Base-by-base conservation (phyloP, 2,888 invertebrate genomes). In the Epirrhoe alternata region DNA sequence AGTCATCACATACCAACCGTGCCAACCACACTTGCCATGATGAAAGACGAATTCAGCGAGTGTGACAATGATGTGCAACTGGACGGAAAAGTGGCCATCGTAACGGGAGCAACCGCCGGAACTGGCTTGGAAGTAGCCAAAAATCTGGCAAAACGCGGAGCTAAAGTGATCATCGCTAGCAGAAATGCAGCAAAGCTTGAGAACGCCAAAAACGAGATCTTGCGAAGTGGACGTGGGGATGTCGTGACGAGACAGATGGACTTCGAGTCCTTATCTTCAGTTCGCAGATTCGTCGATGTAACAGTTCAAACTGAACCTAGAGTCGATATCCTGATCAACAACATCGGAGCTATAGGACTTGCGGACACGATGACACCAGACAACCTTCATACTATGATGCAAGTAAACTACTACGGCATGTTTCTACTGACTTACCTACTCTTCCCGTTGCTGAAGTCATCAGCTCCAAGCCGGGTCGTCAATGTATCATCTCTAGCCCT, bases 331-430 rank as follows among this genome's bases (percentile, higher is more conserved):
- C 68, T 91, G 6, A 83, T 90, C 16, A 90, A 90, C 67, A 89
- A 89, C 77, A 94, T 95, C 1, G 95, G 95, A 6, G 87, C 93
- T 0, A 89, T 88, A 1, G 88, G 87, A 0, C 73, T 88, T 5
- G 84, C 86, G 16, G 90, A 94, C 61, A 86, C 81, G 69, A 72
- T 90, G 47, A 95, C 95, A 0, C 88, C 93, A 72, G 95, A 96
- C 71, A 94, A 94, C 3, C 86, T 96, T 33, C 94, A 96, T 64
- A 74, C 89, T 6, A 94, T 94, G 72, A 95, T 96, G 94, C 95
- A 95, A 72, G 94, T 95, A 12, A 90, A 91, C 64, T 89, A 88
- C 61, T 89, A 87, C 57, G 89, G 88, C 1, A 69, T 84, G 0
- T 90, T 89, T 57, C 76, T 91, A 0, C 70, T 90, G 1, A 88